Evolutionary conservation across 2,113 vertebrate genomes (phyloP).

Genomic region (Tricholaema leucomelas): DNA sequence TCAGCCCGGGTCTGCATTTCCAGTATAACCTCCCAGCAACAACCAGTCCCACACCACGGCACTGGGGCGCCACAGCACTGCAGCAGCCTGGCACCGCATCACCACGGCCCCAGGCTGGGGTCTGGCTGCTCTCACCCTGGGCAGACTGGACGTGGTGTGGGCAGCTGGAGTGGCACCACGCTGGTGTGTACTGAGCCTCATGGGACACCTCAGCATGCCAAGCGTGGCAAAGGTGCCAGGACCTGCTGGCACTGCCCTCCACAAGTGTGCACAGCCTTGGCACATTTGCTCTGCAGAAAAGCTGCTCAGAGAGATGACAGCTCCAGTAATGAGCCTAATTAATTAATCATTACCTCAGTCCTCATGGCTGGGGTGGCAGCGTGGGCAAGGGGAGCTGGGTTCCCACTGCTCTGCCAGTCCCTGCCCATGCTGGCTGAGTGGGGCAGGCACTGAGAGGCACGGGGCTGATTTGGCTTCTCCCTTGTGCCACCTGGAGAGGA

Average conservation of each 20-base stretch:
- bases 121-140: not conserved
- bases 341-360: not conserved
- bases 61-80: too few relatives aligned
- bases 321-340: too few relatives aligned
- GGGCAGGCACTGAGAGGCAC: not conserved
- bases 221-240: not conserved
- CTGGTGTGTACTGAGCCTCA: not conserved
- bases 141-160: not conserved
- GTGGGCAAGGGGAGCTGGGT: fast-evolving
- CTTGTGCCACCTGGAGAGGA: not conserved
- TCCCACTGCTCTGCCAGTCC: not conserved
- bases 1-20: not conserved
- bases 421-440: not conserved
- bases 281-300: not conserved
- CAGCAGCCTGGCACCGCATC: too few relatives aligned
- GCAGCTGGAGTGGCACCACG: not conserved
- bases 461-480: not conserved
- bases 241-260: not conserved
- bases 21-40: not conserved
- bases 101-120: not conserved
- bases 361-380: not conserved
- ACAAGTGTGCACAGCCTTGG: fast-evolving
- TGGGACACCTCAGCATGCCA: not conserved
- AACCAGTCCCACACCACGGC: not conserved
- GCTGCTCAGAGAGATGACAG: not conserved